Evolutionary conservation across 2,888 invertebrate genomes (phyloP), one percentile per base, ranked within the genome.

Genomic region (Tetheella fluctuosa): DNA sequence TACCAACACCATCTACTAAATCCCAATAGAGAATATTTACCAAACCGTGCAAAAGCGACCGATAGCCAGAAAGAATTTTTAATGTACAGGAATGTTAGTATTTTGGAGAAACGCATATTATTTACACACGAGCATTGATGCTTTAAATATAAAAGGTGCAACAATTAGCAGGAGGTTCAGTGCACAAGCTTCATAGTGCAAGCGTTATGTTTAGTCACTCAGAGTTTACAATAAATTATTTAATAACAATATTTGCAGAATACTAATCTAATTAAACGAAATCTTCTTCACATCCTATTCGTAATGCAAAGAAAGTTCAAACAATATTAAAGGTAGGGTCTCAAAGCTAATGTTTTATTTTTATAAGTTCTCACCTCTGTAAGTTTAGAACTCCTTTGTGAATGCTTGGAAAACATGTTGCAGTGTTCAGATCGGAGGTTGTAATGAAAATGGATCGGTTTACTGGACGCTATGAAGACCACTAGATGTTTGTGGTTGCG

Each of bases 321-420:
- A 52, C 61, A 57, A 53, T 20, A 65, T 39, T 58, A 42, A 57
- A 64, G 58, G 64, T 59, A 59, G 42, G 62, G 65, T 61, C 61
- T 62, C 59, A 23, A 64, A 64, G 65, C 66, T 63, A 55, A 59
- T 70, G 59, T 67, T 65, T 65, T 20, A 48, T 42, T 48, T 61
- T 66, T 65, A 65, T 62, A 71, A 65, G 63, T 65, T 73, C 91
- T 92, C 90, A 92, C 93, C 92, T 91, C 90, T 84, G 85, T 64
- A 85, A 84, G 71, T 79, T 83, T 83, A 79, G 80, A 74, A 70
- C 89, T 90, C 90, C 83, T 80, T 80, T 83, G 81, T 71, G 90
- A 81, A 79, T 87, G 91, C 91, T 92, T 92, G 86, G 90, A 90
- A 90, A 89, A 91, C 93, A 92, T 91, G 82, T 81, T 83, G 83